These are phyloP conservation scores for Noctua fimbriata DNA, from an alignment of 2,888 invertebrate species.

Conservation along the genomic window DNA sequence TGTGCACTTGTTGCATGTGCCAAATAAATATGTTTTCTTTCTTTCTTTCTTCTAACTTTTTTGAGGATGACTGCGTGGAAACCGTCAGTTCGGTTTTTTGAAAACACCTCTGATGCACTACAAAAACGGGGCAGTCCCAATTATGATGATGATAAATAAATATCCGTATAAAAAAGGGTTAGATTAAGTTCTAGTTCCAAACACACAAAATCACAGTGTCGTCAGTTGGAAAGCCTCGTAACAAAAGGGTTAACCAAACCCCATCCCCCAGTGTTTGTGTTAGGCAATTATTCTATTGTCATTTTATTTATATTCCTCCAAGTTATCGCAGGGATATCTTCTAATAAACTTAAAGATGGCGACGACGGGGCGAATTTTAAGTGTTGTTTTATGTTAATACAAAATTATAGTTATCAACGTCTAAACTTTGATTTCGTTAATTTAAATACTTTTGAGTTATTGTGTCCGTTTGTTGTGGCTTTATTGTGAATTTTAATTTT, in stretches of 20 bases:
- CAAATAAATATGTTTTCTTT: too few species aligned
- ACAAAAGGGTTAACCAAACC: constrained; percentile 74
- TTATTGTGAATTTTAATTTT: constrained; percentile 57
- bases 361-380: constrained; percentile 82
- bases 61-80: too few species aligned
- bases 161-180: not conserved
- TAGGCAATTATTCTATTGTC: constrained; percentile 87
- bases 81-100: too few species aligned
- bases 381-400: constrained; percentile 88
- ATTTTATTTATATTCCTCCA: constrained; percentile 88
- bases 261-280: constrained; percentile 75
- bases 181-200: not conserved
- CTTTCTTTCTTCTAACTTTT: too few species aligned
- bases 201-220: constrained; percentile 51
- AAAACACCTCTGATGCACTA: too few species aligned
- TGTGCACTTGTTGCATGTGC: too few species aligned
- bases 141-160: not conserved
- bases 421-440: constrained; percentile 76
- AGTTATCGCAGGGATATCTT: constrained; percentile 86
- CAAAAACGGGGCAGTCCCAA: too few species aligned
- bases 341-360: constrained; percentile 85
- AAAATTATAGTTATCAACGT: constrained; percentile 80
- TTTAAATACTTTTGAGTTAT: constrained; percentile 77
- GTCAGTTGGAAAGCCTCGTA: constrained; percentile 54
- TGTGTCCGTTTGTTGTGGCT: constrained; percentile 54